These are phyloP conservation scores for Lymantria dispar DNA, from an alignment of 2,888 invertebrate genomes.

Conservation along the genomic window DNA sequence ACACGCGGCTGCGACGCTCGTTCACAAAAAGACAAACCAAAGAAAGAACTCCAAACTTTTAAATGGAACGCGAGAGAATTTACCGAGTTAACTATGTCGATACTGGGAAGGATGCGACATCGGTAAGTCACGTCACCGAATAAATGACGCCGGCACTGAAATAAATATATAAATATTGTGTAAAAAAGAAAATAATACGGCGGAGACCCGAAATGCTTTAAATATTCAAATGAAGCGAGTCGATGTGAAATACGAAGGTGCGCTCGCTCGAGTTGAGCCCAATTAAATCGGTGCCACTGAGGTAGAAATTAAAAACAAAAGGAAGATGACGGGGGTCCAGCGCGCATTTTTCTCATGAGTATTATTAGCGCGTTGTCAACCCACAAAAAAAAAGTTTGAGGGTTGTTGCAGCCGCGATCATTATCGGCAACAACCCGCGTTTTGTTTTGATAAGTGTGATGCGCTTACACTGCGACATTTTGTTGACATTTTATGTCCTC, in stretches of 20 bases:
- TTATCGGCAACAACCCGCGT: constrained; percentile 78
- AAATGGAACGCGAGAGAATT: constrained; percentile 79
- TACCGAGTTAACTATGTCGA: constrained; percentile 80
- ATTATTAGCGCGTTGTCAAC: constrained; percentile 82
- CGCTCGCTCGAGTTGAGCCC: constrained; percentile 79
- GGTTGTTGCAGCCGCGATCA: constrained; percentile 73
- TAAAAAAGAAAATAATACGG: constrained; percentile 79
- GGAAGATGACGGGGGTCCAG: constrained; percentile 76
- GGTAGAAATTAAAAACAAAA: constrained; percentile 83
- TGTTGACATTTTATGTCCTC: constrained; percentile 70
- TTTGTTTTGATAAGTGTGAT: constrained; percentile 80
- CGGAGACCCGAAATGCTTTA: constrained; percentile 78
- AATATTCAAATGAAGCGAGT: constrained; percentile 82
- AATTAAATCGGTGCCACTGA: constrained; percentile 83
- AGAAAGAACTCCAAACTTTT: constrained; percentile 71
- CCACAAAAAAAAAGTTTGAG: constrained; percentile 77
- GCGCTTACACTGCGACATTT: constrained; percentile 57
- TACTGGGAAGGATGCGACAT: constrained; percentile 80
- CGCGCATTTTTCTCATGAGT: constrained; percentile 81
- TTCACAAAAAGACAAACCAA: constrained; percentile 65
- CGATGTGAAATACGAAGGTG: constrained; percentile 81
- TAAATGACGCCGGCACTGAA: constrained; percentile 76
- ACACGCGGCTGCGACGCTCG: constrained; percentile 67
- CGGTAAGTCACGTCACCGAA: constrained; percentile 81
- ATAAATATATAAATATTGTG: constrained; percentile 82